phyloP scores from a whole-genome alignment of 2,888 invertebrate species.

The Volucella inanis region DNA sequence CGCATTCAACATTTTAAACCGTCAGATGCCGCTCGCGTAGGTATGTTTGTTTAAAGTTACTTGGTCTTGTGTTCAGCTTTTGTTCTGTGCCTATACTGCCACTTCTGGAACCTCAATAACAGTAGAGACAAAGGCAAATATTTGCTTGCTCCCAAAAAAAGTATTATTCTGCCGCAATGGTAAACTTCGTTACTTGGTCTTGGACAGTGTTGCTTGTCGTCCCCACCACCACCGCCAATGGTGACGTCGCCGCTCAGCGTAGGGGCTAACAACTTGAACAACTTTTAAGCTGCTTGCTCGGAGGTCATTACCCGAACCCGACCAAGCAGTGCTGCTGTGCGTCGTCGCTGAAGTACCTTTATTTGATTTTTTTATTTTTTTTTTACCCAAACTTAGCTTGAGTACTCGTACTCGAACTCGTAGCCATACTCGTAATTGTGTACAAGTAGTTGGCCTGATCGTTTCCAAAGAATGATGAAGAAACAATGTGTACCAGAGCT shows the following conservation, averaged over 20 bases:
- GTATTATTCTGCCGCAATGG: constrained; percentile 45
- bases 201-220: constrained; percentile 35
- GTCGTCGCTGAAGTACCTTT: constrained; percentile 66
- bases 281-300: constrained; percentile 68
- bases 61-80: constrained; percentile 9
- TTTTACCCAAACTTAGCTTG: constrained; percentile 66
- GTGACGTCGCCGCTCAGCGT: too few relatives aligned
- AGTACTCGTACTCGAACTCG: constrained; percentile 61
- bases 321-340: constrained; percentile 50
- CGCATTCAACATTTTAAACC: constrained; percentile 13
- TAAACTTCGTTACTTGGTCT: constrained; percentile 37
- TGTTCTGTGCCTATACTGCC: constrained; percentile 52
- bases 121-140: constrained; percentile 70
- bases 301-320: constrained; percentile 71
- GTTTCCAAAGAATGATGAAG: constrained; percentile 56
- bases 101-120: constrained; percentile 55
- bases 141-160: constrained; percentile 73
- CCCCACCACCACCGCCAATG: neutral
- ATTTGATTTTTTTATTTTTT: constrained; percentile 3
- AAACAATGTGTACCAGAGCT: constrained; percentile 31
- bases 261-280: constrained; percentile 72
- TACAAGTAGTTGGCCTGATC: constrained; percentile 55
- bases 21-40: constrained; percentile 3
- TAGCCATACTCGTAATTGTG: constrained; percentile 56
- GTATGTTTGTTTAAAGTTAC: constrained; percentile 43